A percentile compares a stretch with the other conserved stretches of the same genome.
Evolutionary conservation across 2,113 vertebrate species (phyloP).

Genomic region (Myiozetetes cayanensis): DNA sequence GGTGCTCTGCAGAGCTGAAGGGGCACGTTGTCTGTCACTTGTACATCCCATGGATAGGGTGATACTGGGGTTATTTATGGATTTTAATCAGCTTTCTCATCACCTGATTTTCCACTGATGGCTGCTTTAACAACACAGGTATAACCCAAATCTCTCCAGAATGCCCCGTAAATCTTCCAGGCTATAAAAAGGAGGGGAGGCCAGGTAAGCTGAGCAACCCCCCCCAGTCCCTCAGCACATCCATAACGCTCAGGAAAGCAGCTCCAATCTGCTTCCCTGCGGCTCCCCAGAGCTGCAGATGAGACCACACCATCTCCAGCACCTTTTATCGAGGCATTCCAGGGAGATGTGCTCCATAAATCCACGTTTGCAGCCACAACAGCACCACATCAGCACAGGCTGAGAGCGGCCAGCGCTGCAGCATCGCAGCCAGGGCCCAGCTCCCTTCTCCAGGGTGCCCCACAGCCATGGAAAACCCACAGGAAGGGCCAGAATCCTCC

Average conservation of each 20-base stretch:
- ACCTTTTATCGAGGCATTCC: fast-evolving
- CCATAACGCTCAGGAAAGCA: neutral
- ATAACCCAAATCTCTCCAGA: neutral
- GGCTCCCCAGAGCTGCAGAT: fast-evolving
- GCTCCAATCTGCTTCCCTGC: fast-evolving
- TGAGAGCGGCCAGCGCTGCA: neutral
- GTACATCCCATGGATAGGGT: fast-evolving
- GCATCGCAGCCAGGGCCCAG: fast-evolving
- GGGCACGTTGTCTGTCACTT: neutral
- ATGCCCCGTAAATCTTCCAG: neutral
- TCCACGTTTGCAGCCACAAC: fast-evolving
- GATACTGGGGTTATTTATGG: neutral
- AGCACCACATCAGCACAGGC: neutral
- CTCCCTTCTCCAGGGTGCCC: neutral
- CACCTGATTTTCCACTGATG: neutral
- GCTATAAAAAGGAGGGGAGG: too few species aligned
- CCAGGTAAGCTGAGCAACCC: neutral
- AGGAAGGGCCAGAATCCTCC: neutral
- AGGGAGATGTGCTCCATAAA: neutral
- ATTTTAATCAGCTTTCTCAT: neutral
- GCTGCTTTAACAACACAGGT: neutral
- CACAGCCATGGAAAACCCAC: neutral
- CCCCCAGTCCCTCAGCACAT: neutral
- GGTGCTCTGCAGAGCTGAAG: neutral
- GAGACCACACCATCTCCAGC: fast-evolving